phyloP scores from a whole-genome alignment of 1,140 invertebrate genomes.

The Drosophila fuyamai region DNA sequence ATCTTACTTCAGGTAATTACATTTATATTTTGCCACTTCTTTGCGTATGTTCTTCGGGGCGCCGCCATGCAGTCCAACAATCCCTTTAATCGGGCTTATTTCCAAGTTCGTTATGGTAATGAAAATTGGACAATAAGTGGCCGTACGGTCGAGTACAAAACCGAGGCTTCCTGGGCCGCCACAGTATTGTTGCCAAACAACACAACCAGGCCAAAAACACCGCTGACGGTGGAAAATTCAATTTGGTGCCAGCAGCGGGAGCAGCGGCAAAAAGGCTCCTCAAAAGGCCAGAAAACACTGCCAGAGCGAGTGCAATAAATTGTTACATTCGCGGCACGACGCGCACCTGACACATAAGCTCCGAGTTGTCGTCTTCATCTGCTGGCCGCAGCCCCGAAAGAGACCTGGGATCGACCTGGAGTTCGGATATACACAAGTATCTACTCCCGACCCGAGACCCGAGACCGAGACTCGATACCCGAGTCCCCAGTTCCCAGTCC shows the following conservation, averaged over 20 bases:
- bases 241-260: conserved; percentile 65
- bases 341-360: conserved; percentile 78
- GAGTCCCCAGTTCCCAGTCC: background rate
- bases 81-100: conserved; percentile 37
- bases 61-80: conserved; percentile 15
- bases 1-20: conserved; percentile 13
- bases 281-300: conserved; percentile 26
- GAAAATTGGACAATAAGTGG: conserved; percentile 53
- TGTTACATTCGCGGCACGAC: conserved; percentile 75
- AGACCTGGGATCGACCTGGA: conserved; percentile 4
- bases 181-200: conserved; percentile 28
- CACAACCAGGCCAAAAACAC: conserved; percentile 15
- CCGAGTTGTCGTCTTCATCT: conserved; percentile 76
- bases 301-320: conserved; percentile 70
- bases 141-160: conserved; percentile 17
- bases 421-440: conserved; percentile 1
- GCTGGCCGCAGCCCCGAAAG: conserved; percentile 17
- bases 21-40: conserved; percentile 34
- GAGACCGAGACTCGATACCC: background rate
- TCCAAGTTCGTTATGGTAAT: conserved; percentile 46
- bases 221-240: conserved; percentile 56
- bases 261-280: conserved; percentile 7
- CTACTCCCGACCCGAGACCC: background rate
- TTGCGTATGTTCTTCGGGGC: conserved; percentile 13
- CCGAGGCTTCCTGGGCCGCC: conserved; percentile 10